Conservation (phyloP, 2,888 invertebrate genomes). For the Epistrophella euchroma region DNA sequence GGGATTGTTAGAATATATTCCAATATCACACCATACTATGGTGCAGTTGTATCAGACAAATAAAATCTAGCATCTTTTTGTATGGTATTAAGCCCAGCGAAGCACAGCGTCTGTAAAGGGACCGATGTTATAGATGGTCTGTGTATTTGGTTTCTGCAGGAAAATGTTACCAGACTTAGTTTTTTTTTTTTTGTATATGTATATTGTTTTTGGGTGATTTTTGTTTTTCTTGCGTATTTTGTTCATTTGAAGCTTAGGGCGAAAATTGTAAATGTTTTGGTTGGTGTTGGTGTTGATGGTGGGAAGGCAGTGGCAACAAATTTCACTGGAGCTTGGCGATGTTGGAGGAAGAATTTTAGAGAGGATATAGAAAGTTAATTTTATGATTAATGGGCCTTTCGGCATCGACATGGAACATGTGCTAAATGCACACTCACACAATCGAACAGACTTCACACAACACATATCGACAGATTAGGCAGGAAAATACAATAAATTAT, state of each 20-base stretch:
- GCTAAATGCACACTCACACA: slow-evolving; percentile 59
- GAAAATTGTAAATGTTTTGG: slow-evolving; percentile 62
- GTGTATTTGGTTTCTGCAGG: neutral
- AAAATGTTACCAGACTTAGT: slow-evolving; percentile 63
- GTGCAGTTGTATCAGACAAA: slow-evolving; percentile 32
- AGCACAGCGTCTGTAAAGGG: slow-evolving; percentile 36
- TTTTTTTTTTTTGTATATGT: slow-evolving; percentile 56
- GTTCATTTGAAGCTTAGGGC: slow-evolving; percentile 74
- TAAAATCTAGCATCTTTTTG: slow-evolving; percentile 64
- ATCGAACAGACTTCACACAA: slow-evolving; percentile 25
- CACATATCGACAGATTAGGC: slow-evolving; percentile 75
- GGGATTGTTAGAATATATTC: slow-evolving; percentile 4
- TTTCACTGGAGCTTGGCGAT: neutral
- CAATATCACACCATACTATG: slow-evolving; percentile 1
- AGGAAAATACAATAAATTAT: slow-evolving; percentile 76
- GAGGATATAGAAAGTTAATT: slow-evolving; percentile 76
- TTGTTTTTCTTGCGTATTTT: slow-evolving; percentile 53
- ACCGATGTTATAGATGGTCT: neutral
- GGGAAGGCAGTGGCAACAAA: neutral
- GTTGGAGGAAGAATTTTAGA: slow-evolving; percentile 55
- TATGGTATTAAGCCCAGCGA: slow-evolving; percentile 43
- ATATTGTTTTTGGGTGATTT: slow-evolving; percentile 34
- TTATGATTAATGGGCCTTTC: slow-evolving; percentile 76
- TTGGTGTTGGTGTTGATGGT: slow-evolving; percentile 2
- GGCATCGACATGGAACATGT: slow-evolving; percentile 76